Evolutionary conservation across 2,888 invertebrate species (phyloP).

Genomic region (Prenolepis imparis): DNA sequence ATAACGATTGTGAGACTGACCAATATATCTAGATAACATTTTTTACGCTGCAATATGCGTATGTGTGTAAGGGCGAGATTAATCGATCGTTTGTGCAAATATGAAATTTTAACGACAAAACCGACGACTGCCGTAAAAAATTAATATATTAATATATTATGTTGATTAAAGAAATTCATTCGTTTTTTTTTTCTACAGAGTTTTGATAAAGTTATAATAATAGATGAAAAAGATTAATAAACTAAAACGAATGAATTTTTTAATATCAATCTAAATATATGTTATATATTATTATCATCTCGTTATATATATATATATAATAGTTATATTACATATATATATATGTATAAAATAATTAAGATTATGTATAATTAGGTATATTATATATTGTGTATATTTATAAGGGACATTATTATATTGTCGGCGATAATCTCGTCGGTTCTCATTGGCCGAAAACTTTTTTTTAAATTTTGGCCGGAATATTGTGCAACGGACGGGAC

Average conservation of each 20-base stretch:
- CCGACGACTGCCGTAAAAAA: conserved; percentile 84
- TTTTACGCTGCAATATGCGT: conserved; percentile 74
- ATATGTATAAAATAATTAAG: conserved; percentile 77
- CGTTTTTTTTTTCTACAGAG: conserved; percentile 71
- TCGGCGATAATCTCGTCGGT: conserved; percentile 56
- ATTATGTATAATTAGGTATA: conserved; percentile 66
- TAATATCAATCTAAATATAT: conserved; percentile 23
- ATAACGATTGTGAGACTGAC: conserved; percentile 86
- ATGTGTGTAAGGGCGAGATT: conserved; percentile 66
- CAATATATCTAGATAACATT: conserved; percentile 84
- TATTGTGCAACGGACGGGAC: conserved; percentile 43
- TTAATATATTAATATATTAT: conserved; percentile 70
- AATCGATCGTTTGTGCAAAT: conserved; percentile 73
- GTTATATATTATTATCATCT: conserved; percentile 27
- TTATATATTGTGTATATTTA: conserved; percentile 51
- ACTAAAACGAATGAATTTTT: conserved; percentile 30
- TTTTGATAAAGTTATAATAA: conserved; percentile 73
- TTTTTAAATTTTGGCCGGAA: conserved; percentile 15
- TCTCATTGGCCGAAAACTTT: conserved; percentile 22
- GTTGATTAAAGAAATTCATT: conserved; percentile 25
- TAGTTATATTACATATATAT: conserved; percentile 72
- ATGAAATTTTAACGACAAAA: conserved; percentile 75
- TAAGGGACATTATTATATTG: conserved; percentile 58
- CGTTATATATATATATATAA: conserved; percentile 77
- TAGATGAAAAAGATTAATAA: neutral